Evolutionary conservation across 2,888 invertebrate species (phyloP).

Genomic region (Mechanitis mazaeus): DNA sequence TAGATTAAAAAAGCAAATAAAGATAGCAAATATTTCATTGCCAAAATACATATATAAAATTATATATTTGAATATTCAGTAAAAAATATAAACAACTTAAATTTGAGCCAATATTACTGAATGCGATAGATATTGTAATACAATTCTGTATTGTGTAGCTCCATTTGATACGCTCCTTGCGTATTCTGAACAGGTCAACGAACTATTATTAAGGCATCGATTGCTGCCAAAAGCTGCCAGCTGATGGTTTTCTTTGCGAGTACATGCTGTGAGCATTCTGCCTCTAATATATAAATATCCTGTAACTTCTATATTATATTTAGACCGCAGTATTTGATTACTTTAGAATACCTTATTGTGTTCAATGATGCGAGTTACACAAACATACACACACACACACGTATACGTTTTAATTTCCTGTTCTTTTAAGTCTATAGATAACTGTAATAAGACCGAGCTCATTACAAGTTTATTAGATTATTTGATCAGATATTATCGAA

Average conservation of each 20-base stretch:
- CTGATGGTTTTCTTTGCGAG: conserved; percentile 14
- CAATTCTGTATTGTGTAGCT: conserved; percentile 6
- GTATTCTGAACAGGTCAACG: conserved; percentile 27
- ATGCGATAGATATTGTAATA: neutral
- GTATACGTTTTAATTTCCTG: neutral
- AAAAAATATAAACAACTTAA: too few relatives aligned
- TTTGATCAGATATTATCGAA: too few relatives aligned
- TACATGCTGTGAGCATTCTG: too few relatives aligned
- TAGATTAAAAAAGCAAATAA: too few relatives aligned
- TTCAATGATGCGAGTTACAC: neutral
- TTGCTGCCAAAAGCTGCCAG: conserved; percentile 29
- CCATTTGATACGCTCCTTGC: conserved; percentile 23
- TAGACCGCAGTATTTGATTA: neutral
- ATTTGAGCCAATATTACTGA: conserved; percentile 11
- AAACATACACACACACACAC: neutral
- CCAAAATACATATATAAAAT: too few relatives aligned
- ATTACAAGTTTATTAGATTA: too few relatives aligned
- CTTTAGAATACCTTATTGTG: neutral
- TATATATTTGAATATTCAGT: too few relatives aligned
- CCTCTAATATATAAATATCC: too few relatives aligned
- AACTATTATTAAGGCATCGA: conserved; percentile 27
- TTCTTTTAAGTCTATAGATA: neutral
- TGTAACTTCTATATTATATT: neutral
- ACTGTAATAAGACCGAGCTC: too few relatives aligned
- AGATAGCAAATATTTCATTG: too few relatives aligned